Evolutionary conservation across 2,888 invertebrate species (phyloP), one percentile per base, ranked within the genome.

Genomic region (Spodoptera exigua): DNA sequence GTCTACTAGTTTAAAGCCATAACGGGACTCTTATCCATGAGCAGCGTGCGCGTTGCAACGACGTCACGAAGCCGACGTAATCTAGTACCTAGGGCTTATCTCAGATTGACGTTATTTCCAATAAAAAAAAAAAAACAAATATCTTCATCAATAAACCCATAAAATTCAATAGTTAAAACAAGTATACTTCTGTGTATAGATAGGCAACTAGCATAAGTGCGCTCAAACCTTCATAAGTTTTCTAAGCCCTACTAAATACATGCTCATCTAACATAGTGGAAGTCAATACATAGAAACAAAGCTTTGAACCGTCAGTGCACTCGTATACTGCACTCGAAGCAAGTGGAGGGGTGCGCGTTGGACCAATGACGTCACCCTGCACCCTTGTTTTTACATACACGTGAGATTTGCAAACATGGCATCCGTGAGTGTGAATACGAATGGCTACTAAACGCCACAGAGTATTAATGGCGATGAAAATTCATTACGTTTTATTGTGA

Each of bases 331-430:
- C 58, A 65, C 72, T 71, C 16, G 40, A 68, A 74, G 39, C 34
- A 56, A 74, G 74, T 65, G 56, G 66, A 46, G 52, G 91, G 91
- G 91, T 88, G 91, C 85, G 90, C 88, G 89, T 87, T 85, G 87
- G 84, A 88, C 91, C 92, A 91, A 90, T 92, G 90, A 88, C 88
- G 89, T 89, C 88, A 89, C 76, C 78, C 77, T 77, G 74, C 82
- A 77, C 80, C 83, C 85, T 77, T 73, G 74, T 80, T 78, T 75
- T 81, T 78, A 81, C 74, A 79, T 78, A 78, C 66, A 54, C 74
- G 78, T 66, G 80, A 66, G 67, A 76, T 74, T 74, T 47, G 76
- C 79, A 76, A 84, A 84, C 79, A 84, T 83, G 83, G 80, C 81
- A 78, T 67, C 63, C 82, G 83, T 83, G 83, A 69, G 78, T 69